phyloP scores from a whole-genome alignment of 2,113 vertebrate species.

The Chloebia gouldiae region DNA sequence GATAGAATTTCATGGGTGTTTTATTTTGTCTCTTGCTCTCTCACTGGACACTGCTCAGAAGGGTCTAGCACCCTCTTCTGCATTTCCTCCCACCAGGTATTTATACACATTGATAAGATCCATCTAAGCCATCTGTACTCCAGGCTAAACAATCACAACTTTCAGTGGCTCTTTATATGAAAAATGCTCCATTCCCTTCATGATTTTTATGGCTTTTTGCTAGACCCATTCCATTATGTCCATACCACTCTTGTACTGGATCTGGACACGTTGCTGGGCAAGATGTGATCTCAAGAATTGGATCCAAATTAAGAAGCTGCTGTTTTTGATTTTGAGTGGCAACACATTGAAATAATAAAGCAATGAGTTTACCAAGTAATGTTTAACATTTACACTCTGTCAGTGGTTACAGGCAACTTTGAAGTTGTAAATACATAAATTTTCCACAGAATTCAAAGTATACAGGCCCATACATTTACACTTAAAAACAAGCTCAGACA shows the following conservation, averaged over 20 bases:
- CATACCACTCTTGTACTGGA: background rate
- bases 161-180: background rate
- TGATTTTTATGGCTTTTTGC: background rate
- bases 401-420: background rate
- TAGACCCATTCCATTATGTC: background rate
- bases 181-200: background rate
- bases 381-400: background rate
- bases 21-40: background rate
- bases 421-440: background rate
- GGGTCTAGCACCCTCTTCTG: background rate
- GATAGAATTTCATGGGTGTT: background rate
- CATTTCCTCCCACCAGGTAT: background rate
- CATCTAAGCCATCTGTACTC: background rate
- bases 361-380: background rate
- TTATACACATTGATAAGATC: background rate
- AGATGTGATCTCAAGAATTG: background rate
- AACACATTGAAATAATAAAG: background rate
- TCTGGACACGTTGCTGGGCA: background rate
- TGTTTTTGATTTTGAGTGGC: background rate
- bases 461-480: background rate
- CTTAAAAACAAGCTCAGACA: background rate
- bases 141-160: background rate
- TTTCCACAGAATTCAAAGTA: background rate
- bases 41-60: background rate
- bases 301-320: background rate